Evolutionary conservation across 2,113 vertebrate species (phyloP).

Genomic region (Cynopterus brachyotis): DNA sequence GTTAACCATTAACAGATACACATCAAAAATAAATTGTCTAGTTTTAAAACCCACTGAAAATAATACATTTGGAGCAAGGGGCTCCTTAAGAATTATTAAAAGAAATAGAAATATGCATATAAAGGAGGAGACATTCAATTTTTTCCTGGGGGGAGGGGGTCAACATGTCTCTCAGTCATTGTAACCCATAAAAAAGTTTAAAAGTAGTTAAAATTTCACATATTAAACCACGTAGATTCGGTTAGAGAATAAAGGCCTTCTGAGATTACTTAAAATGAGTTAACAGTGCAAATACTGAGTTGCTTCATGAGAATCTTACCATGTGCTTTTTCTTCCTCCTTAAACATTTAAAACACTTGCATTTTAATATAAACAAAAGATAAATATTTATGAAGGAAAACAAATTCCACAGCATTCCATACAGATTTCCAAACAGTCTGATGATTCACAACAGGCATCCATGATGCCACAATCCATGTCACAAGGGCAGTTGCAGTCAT

Average conservation of each 20-base stretch:
- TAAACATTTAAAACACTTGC: constrained; percentile 77
- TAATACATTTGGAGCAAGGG: neutral
- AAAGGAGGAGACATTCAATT: constrained; percentile 15
- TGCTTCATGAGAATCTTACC: constrained; percentile 75
- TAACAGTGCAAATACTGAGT: constrained; percentile 83
- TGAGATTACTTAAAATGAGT: constrained; percentile 71
- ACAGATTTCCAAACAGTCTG: constrained; percentile 99
- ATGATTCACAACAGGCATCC: constrained; percentile 98
- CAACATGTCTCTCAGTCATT: constrained; percentile 69
- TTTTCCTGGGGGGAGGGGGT: neutral
- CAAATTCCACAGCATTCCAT: constrained; percentile 99
- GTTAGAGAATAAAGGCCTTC: constrained; percentile 62
- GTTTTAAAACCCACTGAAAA: constrained; percentile 51
- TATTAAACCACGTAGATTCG: constrained; percentile 72
- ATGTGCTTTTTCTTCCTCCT: constrained; percentile 72
- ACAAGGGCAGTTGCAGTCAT: constrained; percentile 89
- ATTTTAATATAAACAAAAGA: constrained; percentile 80
- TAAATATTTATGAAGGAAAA: constrained; percentile 92
- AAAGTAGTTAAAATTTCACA: constrained; percentile 78
- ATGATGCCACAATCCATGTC: constrained; percentile 98
- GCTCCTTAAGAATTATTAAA: neutral
- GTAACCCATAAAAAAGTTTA: constrained; percentile 58
- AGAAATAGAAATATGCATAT: constrained; percentile 11
- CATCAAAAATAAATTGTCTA: neutral
- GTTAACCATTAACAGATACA: neutral